Conservation (phyloP, 1,140 invertebrate genomes). For the Helicoverpa zea region DNA sequence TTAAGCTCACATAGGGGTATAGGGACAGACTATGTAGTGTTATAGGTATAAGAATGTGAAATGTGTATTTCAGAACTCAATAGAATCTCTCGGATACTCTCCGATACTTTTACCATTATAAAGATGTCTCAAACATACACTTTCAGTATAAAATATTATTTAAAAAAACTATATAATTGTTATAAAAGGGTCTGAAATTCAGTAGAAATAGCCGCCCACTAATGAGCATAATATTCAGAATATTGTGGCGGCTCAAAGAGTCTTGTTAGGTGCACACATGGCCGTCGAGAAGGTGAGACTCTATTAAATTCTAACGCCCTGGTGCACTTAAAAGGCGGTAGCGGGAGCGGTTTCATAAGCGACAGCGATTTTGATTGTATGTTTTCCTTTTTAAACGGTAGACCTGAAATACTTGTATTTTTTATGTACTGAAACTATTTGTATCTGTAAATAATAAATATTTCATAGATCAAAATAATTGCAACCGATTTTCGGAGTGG, state of each 20-base stretch:
- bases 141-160: neutral
- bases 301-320: constrained; percentile 83
- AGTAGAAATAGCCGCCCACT: constrained; percentile 64
- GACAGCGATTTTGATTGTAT: neutral
- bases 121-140: neutral
- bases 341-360: constrained; percentile 26
- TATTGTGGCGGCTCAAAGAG: constrained; percentile 79
- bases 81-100: too few relatives aligned
- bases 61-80: too few relatives aligned
- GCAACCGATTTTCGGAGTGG: too few relatives aligned
- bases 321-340: constrained; percentile 65
- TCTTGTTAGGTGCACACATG: constrained; percentile 80
- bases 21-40: too few relatives aligned
- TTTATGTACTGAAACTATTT: too few relatives aligned
- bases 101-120: too few relatives aligned
- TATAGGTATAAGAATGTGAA: too few relatives aligned
- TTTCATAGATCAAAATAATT: too few relatives aligned
- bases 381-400: neutral
- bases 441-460: too few relatives aligned
- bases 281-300: constrained; percentile 76
- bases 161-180: neutral
- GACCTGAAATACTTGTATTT: too few relatives aligned
- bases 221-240: constrained; percentile 85
- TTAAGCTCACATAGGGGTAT: too few relatives aligned
- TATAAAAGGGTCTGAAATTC: neutral